Conservation (phyloP, 1,140 invertebrate genomes). For the Drosophila aff. region DNA sequence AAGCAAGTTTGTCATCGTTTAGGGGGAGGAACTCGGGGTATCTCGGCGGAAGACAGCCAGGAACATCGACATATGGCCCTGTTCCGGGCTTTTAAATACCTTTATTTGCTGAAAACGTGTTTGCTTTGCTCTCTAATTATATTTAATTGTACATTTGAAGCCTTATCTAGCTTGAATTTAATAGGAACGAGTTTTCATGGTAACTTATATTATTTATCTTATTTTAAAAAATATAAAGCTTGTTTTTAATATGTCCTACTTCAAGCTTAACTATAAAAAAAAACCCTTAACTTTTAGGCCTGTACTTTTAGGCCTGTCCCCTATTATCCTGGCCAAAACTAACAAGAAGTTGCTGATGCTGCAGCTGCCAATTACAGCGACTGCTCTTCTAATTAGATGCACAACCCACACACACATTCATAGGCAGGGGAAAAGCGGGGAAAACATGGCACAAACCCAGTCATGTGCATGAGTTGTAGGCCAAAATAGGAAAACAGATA, state of each 20-base stretch:
- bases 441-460: slow-evolving; percentile 19
- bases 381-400: slow-evolving; percentile 62
- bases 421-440: background rate
- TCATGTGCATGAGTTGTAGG: slow-evolving; percentile 45
- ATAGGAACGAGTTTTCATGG: too few relatives aligned
- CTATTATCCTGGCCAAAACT: slow-evolving; percentile 9
- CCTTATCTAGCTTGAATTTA: background rate
- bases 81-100: background rate
- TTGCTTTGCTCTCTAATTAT: background rate
- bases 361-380: slow-evolving; percentile 58
- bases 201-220: background rate
- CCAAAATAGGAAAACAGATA: background rate
- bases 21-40: background rate
- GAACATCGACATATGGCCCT: background rate
- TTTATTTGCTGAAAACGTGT: background rate
- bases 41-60: background rate
- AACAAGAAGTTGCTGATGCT: slow-evolving; percentile 36
- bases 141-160: accelerated
- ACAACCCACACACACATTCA: slow-evolving; percentile 6
- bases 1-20: slow-evolving; percentile 21
- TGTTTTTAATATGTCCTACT: background rate
- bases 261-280: background rate
- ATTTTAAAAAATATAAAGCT: background rate
- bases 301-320: background rate
- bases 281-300: background rate